A percentile compares a stretch with the other conserved stretches of the same genome.
These are phyloP conservation scores for Nyctibius grandis DNA, from an alignment of 2,797 vertebrate species.

Conservation along the genomic window DNA sequence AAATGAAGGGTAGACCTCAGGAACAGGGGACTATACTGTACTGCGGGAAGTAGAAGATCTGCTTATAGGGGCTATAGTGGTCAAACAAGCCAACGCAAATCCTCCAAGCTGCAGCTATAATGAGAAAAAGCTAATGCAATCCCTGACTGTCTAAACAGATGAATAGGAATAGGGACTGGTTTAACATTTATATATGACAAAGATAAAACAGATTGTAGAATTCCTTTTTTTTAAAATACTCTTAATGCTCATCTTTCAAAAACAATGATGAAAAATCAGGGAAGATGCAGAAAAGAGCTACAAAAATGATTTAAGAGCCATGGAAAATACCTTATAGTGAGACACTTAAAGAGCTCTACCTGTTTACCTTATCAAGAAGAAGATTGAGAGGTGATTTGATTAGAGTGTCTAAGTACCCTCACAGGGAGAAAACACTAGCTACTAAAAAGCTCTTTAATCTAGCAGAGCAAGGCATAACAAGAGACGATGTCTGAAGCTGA, in stretches of 20 bases:
- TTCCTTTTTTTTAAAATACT: not conserved
- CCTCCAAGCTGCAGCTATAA: not conserved
- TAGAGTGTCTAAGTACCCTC: constrained; percentile 36
- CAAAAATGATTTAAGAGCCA: not conserved
- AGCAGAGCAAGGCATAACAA: constrained; percentile 29
- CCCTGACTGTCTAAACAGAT: not conserved
- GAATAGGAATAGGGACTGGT: not conserved
- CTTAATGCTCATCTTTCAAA: not conserved
- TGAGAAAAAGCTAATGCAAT: not conserved
- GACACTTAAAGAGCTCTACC: not conserved
- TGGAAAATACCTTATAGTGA: constrained; percentile 18
- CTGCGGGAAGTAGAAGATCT: not conserved
- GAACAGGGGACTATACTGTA: not conserved
- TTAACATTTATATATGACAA: not conserved
- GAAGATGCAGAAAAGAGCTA: constrained; percentile 1
- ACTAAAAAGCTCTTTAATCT: constrained; percentile 59
- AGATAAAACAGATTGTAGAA: not conserved
- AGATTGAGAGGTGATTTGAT: constrained; percentile 49
- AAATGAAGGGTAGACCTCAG: not conserved
- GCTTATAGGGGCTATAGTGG: not conserved
- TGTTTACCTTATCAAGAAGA: constrained; percentile 46
- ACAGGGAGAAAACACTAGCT: constrained; percentile 45
- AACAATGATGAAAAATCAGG: not conserved
- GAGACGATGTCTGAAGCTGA: constrained; percentile 2
- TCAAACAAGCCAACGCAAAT: not conserved